Conservation (phyloP, 2,888 invertebrate genomes). For the Perizoma flavofasciatum region DNA sequence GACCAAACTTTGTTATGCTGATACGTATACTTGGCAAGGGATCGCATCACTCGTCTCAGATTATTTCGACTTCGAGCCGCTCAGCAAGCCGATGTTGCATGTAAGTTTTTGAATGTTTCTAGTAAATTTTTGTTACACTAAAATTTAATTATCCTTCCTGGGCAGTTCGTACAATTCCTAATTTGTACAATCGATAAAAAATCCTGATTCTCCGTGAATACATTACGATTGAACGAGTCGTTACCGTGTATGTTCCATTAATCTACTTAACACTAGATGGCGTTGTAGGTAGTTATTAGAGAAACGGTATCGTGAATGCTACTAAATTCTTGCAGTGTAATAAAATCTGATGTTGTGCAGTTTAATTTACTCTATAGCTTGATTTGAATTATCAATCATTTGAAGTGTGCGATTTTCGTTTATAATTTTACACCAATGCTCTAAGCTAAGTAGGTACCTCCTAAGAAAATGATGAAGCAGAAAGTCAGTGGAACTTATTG, state of each 20-base stretch:
- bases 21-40: conserved; percentile 88
- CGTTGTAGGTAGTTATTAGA: conserved; percentile 30
- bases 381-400: background rate
- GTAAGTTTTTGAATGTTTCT: conserved; percentile 81
- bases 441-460: too few species aligned
- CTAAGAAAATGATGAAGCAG: too few species aligned
- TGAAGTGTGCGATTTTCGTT: too few species aligned
- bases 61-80: conserved; percentile 89
- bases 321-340: too few species aligned
- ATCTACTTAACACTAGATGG: conserved; percentile 47
- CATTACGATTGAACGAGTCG: too few species aligned
- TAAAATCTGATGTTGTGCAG: background rate
- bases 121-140: background rate
- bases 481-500: too few species aligned
- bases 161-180: too few species aligned
- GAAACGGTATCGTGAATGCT: background rate
- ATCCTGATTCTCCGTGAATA: too few species aligned
- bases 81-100: conserved; percentile 85
- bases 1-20: conserved; percentile 88
- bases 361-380: background rate
- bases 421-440: too few species aligned
- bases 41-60: conserved; percentile 90
- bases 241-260: background rate
- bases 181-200: too few species aligned
- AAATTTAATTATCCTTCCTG: too few species aligned